phyloP scores from a whole-genome alignment of 2,888 invertebrate species.

The Empis livida region DNA sequence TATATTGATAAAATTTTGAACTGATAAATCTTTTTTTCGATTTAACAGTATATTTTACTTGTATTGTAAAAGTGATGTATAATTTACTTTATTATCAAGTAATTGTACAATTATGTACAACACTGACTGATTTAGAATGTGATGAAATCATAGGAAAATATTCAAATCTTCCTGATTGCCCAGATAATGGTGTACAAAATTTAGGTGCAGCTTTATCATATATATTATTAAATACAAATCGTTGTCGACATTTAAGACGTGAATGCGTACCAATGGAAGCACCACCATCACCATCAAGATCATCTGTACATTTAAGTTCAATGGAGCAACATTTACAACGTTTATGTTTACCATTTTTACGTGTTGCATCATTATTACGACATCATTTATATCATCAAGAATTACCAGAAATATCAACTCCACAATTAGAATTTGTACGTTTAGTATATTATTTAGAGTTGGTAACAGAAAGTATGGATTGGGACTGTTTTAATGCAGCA shows the following conservation, averaged over 20 bases:
- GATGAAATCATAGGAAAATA: conserved; percentile 36
- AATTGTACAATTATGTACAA: conserved; percentile 63
- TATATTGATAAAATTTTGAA: neutral
- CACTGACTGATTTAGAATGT: conserved; percentile 51
- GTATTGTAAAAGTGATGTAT: conserved; percentile 76
- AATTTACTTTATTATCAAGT: conserved; percentile 84
- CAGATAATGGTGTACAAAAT: conserved; percentile 9
- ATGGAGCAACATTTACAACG: conserved; percentile 53
- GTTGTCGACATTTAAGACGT: conserved; percentile 27
- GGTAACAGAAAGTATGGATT: conserved; percentile 50
- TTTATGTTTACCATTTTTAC: conserved; percentile 69
- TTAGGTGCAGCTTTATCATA: conserved; percentile 33
- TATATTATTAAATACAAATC: conserved; percentile 28
- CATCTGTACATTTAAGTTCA: conserved; percentile 29
- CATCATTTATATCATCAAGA: conserved; percentile 71
- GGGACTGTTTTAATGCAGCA: conserved; percentile 51
- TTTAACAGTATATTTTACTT: conserved; percentile 70
- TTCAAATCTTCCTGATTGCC: conserved; percentile 4
- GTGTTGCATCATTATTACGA: conserved; percentile 68
- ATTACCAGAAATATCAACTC: conserved; percentile 51
- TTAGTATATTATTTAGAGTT: conserved; percentile 68
- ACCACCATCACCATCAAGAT: neutral
- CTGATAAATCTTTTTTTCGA: neutral
- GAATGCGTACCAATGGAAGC: conserved; percentile 26
- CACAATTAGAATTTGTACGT: conserved; percentile 61